These are phyloP conservation scores for Bicyclus anynana DNA, from an alignment of 1,140 invertebrate genomes.

Conservation along the genomic window DNA sequence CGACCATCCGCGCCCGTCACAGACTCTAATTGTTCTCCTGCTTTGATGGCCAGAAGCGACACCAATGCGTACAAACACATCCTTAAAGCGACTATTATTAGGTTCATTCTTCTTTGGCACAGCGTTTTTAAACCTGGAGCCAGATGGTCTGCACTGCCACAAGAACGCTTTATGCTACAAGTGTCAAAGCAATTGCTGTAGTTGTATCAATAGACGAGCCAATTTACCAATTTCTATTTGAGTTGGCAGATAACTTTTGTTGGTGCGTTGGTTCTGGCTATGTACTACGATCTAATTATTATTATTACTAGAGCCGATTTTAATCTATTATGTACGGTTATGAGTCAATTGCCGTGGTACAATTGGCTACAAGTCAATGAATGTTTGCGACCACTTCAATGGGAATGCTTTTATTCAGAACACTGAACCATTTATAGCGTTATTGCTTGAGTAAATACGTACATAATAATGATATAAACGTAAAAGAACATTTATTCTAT, in stretches of 20 bases:
- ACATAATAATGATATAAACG: too few relatives aligned
- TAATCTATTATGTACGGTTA: too few relatives aligned
- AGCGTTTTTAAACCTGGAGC: neutral
- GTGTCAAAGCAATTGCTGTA: slow-evolving; percentile 3
- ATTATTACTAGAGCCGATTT: too few relatives aligned
- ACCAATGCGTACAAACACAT: neutral
- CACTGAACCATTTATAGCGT: too few relatives aligned
- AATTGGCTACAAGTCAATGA: too few relatives aligned
- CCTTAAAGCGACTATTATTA: neutral
- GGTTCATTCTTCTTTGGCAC: neutral
- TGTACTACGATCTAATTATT: too few relatives aligned
- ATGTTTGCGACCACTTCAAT: too few relatives aligned
- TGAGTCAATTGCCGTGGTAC: too few relatives aligned
- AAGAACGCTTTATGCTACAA: slow-evolving; percentile 3
- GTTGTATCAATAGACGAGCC: neutral
- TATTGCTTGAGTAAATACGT: too few relatives aligned
- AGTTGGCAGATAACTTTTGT: neutral
- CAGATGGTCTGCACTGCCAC: slow-evolving; percentile 12
- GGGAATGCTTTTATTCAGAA: too few relatives aligned
- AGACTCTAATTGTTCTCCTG: neutral
- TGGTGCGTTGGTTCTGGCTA: too few relatives aligned
- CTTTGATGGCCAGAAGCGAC: neutral
- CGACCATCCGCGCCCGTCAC: neutral
- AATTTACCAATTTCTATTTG: neutral
- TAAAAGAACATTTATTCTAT: too few relatives aligned